A percentile compares a stretch with the other conserved stretches of the same genome.
These are phyloP conservation scores for Chromobotia macracanthus DNA, from an alignment of 2,797 vertebrate genomes.

Conservation along the genomic window DNA sequence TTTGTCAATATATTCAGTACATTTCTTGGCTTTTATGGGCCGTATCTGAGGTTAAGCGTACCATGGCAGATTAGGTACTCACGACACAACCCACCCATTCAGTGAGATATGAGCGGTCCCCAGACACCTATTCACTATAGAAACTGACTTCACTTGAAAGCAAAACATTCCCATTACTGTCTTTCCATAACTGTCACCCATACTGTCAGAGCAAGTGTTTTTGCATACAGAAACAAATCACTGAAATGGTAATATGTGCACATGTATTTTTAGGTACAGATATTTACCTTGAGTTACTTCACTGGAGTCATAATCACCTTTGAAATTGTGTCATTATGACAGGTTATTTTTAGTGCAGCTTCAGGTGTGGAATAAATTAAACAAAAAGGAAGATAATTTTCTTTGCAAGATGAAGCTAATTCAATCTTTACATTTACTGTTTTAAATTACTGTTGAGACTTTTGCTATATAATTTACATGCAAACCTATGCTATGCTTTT, in stretches of 20 bases:
- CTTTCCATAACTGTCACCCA: neutral
- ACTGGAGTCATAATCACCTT: constrained; percentile 16
- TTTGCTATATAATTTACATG: neutral
- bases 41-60: constrained; percentile 43
- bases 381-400: neutral
- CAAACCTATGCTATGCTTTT: neutral
- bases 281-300: neutral
- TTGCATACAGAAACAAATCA: constrained; percentile 11
- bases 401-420: neutral
- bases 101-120: constrained; percentile 46
- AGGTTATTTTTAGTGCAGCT: constrained; percentile 33
- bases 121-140: constrained; percentile 38
- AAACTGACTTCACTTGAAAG: constrained; percentile 45
- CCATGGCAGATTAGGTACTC: constrained; percentile 54
- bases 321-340: neutral
- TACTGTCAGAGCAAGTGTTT: constrained; percentile 18
- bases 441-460: neutral
- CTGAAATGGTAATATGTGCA: neutral
- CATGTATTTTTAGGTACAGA: neutral
- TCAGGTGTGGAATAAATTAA: constrained; percentile 1
- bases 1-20: constrained; percentile 53
- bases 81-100: constrained; percentile 23
- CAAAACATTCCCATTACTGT: constrained; percentile 14
- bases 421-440: neutral
- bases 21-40: constrained; percentile 46